These are phyloP conservation scores for Neocloeon triangulifer DNA, from an alignment of 1,140 invertebrate genomes.

Conservation along the genomic window DNA sequence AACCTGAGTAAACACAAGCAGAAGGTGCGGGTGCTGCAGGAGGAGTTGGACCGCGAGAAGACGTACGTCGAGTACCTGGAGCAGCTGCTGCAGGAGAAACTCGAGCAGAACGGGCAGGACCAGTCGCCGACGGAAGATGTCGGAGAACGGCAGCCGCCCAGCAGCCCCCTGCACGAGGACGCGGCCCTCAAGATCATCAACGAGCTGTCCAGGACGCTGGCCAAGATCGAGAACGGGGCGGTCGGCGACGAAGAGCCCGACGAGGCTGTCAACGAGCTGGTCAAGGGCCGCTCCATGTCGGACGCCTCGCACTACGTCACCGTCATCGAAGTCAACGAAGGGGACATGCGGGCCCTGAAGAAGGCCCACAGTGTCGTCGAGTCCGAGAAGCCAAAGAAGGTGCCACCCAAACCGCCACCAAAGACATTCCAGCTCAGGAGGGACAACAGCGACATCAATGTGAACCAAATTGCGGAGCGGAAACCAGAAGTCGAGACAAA, in stretches of 20 bases:
- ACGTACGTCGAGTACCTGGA: constrained; percentile 77
- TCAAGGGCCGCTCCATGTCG: constrained; percentile 4
- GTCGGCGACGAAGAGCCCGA: neutral
- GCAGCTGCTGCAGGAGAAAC: constrained; percentile 45
- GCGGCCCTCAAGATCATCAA: constrained; percentile 11
- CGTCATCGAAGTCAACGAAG: constrained; percentile 61
- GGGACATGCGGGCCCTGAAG: no score
- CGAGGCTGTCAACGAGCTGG: constrained; percentile 2
- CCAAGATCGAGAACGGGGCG: no score
- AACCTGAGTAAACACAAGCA: constrained; percentile 72
- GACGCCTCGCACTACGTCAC: constrained; percentile 51
- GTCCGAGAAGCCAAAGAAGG: constrained; percentile 14
- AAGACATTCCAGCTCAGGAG: constrained; percentile 16
- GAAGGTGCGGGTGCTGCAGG: constrained; percentile 43
- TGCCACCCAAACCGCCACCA: constrained; percentile 16
- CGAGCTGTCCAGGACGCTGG: constrained; percentile 12
- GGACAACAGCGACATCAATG: no score
- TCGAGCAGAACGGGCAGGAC: no score
- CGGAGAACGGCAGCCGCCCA: constrained; percentile 36
- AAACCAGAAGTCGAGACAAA: no score
- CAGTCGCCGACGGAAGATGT: no score
- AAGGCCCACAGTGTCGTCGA: no score
- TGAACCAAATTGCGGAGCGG: no score
- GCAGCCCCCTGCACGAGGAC: constrained; percentile 8
- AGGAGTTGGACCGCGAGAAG: constrained; percentile 71